Percentiles rank a stretch among this genome's conserved stretches.
Conservation (phyloP, 2,113 vertebrate genomes). For the Phodopus roborovskii region DNA sequence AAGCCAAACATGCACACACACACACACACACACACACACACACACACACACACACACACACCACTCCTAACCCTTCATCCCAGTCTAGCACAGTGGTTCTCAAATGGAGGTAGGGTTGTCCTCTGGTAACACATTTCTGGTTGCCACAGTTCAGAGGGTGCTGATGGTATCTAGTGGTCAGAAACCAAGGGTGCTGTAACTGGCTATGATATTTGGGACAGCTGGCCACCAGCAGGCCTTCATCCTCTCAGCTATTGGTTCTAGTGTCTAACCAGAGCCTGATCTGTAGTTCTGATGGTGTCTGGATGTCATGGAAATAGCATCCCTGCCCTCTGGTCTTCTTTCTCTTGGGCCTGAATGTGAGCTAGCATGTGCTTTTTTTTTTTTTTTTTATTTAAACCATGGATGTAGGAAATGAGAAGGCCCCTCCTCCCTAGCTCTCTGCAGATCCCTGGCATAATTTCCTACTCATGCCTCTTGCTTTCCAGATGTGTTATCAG, state of each 20-base stretch:
- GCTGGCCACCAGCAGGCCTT: background rate
- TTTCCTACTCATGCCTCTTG: background rate
- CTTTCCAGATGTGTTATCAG: conserved; percentile 50
- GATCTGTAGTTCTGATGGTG: fast-evolving
- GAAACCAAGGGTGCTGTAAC: background rate
- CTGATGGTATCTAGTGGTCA: background rate
- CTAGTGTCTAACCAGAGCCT: background rate
- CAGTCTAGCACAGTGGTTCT: background rate
- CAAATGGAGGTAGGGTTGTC: background rate
- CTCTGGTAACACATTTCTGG: background rate
- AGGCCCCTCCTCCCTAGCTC: background rate
- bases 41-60: background rate
- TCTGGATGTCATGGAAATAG: background rate
- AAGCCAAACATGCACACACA: background rate
- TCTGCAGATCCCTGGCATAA: background rate
- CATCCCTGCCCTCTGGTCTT: background rate
- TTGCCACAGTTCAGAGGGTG: background rate
- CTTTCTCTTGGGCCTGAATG: background rate
- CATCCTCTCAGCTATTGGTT: too few species aligned
- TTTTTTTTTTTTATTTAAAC: background rate
- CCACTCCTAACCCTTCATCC: background rate
- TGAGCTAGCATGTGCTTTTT: background rate
- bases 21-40: background rate
- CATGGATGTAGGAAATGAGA: background rate
- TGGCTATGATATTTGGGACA: background rate